phyloP scores from a whole-genome alignment of 2,888 invertebrate genomes.

The Physocephala rufipes region DNA sequence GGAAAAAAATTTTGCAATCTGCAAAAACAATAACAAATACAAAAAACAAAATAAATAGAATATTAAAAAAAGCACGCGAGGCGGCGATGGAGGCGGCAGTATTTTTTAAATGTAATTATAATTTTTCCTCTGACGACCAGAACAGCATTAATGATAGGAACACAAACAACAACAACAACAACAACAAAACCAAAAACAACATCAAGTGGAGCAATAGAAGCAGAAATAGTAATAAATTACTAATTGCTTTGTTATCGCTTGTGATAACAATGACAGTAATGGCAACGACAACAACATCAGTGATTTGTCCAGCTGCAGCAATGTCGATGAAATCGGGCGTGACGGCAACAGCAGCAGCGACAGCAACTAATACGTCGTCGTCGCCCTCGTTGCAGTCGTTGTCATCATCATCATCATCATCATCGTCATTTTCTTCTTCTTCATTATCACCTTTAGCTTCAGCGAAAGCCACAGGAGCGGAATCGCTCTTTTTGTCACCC shows the following conservation, averaged over 20 bases:
- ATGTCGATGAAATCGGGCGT: conserved; percentile 45
- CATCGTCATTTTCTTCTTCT: too few species aligned
- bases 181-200: conserved; percentile 14
- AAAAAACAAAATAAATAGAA: conserved; percentile 14
- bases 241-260: conserved; percentile 27
- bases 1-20: conserved; percentile 6
- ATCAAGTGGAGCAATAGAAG: conserved; percentile 22
- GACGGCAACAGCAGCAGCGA: conserved; percentile 45
- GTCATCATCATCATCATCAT: conserved; percentile 21
- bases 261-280: conserved; percentile 27
- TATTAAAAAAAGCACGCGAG: conserved; percentile 20
- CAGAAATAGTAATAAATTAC: conserved; percentile 29
- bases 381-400: conserved; percentile 33
- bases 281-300: conserved; percentile 32
- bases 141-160: conserved; percentile 6
- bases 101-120: conserved; percentile 14
- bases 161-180: conserved; percentile 15
- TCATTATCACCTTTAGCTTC: conserved; percentile 40
- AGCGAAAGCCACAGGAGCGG: conserved; percentile 28
- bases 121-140: not conserved
- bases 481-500: conserved; percentile 30
- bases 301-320: conserved; percentile 43
- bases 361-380: conserved; percentile 25
- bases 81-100: conserved; percentile 6
- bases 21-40: conserved; percentile 13